phyloP scores from a whole-genome alignment of 2,888 invertebrate species.

The Rotaria macrura region DNA sequence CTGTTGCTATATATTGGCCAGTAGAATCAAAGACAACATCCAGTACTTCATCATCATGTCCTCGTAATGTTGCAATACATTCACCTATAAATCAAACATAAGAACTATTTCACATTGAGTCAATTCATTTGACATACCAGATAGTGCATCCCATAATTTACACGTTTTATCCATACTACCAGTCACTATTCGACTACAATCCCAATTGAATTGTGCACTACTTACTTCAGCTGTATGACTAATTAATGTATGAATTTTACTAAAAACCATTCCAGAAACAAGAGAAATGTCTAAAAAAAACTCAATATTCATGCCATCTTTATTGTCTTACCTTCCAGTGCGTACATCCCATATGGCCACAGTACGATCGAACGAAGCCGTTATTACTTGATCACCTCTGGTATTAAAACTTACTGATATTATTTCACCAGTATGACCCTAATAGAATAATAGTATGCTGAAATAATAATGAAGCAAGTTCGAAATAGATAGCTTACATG shows the following conservation, averaged over 20 bases:
- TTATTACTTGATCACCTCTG: slow-evolving; percentile 62
- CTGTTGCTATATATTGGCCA: slow-evolving; percentile 63
- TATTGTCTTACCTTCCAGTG: slow-evolving; percentile 45
- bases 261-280: slow-evolving; percentile 28
- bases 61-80: slow-evolving; percentile 44
- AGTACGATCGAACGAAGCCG: slow-evolving; percentile 69
- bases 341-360: slow-evolving; percentile 66
- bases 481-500: slow-evolving; percentile 38
- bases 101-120: background rate
- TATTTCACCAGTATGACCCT: slow-evolving; percentile 66
- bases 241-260: slow-evolving; percentile 46
- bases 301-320: background rate
- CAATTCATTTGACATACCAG: slow-evolving; percentile 37
- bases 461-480: background rate
- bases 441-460: background rate
- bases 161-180: slow-evolving; percentile 51
- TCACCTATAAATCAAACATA: background rate
- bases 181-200: slow-evolving; percentile 48
- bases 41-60: slow-evolving; percentile 56
- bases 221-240: slow-evolving; percentile 51
- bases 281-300: background rate
- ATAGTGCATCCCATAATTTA: slow-evolving; percentile 47
- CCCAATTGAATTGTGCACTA: slow-evolving; percentile 50
- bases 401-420: slow-evolving; percentile 63
- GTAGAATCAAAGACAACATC: slow-evolving; percentile 67